Evolutionary conservation across 2,888 invertebrate genomes (phyloP).

Genomic region (Caenorhabditis becei): DNA sequence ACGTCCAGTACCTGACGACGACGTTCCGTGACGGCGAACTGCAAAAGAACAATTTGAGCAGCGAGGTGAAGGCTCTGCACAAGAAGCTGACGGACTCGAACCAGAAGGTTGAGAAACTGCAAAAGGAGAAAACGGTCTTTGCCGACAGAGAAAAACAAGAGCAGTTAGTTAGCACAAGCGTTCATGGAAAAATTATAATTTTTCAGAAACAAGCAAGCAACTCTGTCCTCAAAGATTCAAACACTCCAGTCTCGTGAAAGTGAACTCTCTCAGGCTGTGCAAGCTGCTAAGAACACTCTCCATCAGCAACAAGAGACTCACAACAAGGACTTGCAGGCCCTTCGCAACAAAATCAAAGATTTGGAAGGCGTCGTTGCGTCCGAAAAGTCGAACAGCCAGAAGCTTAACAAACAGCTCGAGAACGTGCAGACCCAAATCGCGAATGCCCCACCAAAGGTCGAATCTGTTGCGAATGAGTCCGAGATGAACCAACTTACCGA

Average conservation of each 20-base stretch:
- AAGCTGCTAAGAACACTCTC: background rate
- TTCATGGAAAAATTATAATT: background rate
- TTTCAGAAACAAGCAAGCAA: constrained; percentile 22
- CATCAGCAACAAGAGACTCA: background rate
- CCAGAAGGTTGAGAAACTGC: constrained; percentile 37
- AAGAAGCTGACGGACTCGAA: constrained; percentile 27
- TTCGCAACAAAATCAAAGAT: background rate
- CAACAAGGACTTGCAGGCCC: background rate
- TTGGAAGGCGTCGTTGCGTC: constrained; percentile 6
- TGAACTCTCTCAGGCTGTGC: constrained; percentile 11
- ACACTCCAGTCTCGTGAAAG: constrained; percentile 16
- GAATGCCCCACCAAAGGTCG: background rate
- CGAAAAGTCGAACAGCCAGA: background rate
- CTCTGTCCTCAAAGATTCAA: constrained; percentile 12
- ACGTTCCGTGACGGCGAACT: constrained; percentile 25
- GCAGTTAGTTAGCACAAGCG: constrained; percentile 11
- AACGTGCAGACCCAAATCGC: background rate
- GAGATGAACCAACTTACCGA: constrained; percentile 2
- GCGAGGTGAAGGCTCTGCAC: constrained; percentile 31
- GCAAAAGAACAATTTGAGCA: constrained; percentile 32
- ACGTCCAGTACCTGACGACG: constrained; percentile 24
- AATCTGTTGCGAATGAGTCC: background rate
- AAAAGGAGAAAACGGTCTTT: constrained; percentile 26
- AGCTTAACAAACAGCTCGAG: background rate
- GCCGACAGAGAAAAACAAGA: constrained; percentile 35